Evolutionary conservation across 2,797 vertebrate species (phyloP).

Genomic region (Lepus oiostolus): DNA sequence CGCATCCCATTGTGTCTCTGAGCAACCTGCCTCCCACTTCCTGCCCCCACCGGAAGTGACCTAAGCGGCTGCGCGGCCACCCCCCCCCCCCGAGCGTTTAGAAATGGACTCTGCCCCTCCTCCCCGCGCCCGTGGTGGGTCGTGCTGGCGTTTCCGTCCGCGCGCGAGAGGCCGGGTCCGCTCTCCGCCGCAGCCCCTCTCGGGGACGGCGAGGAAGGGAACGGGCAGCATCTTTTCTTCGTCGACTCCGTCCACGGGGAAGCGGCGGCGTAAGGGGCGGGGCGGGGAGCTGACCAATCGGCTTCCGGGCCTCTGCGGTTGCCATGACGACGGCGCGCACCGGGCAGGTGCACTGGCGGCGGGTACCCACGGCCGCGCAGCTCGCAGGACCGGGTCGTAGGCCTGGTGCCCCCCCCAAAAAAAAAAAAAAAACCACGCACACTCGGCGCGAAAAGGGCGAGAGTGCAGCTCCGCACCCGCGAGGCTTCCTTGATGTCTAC

Average conservation of each 20-base stretch:
- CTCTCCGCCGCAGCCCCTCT: not conserved
- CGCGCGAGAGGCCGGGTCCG: not conserved
- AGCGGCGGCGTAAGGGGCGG: constrained; percentile 48
- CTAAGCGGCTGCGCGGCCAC: not conserved
- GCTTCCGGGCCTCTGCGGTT: constrained; percentile 12
- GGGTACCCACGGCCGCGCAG: not conserved
- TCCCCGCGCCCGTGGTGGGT: not conserved
- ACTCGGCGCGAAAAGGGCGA: not conserved
- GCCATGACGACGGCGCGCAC: constrained; percentile 56
- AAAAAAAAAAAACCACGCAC: not conserved
- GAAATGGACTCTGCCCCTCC: not conserved
- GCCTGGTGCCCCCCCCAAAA: too few species aligned
- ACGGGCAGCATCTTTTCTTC: not conserved
- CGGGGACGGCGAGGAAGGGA: constrained; percentile 9
- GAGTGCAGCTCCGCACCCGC: not conserved
- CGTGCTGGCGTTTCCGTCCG: constrained; percentile 31
- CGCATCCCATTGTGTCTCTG: constrained; percentile 71
- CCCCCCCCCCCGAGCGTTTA: not conserved
- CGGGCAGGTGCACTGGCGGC: constrained; percentile 42
- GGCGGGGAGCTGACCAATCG: constrained; percentile 34
- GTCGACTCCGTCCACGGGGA: constrained; percentile 68
- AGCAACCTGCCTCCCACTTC: constrained; percentile 77
- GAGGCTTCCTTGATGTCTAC: not conserved
- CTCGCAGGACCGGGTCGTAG: not conserved
- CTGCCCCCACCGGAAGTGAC: constrained; percentile 80